These are phyloP conservation scores for Tigriopus japonicus DNA, from an alignment of 1,140 invertebrate genomes.

Conservation along the genomic window DNA sequence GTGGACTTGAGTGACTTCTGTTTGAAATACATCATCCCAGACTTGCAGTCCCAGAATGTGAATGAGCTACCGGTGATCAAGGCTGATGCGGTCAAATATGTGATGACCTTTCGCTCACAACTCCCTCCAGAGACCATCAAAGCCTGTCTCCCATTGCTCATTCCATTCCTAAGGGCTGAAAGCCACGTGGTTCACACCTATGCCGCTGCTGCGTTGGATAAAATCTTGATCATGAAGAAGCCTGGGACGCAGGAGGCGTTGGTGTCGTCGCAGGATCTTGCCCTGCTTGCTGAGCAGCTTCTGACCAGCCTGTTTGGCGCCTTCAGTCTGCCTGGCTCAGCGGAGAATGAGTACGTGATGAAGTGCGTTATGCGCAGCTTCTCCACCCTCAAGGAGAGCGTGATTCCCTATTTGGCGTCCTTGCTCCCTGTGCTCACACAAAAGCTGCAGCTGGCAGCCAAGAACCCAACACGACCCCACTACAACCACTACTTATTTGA, in stretches of 20 bases:
- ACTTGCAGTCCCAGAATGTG: constrained; percentile 50
- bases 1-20: constrained; percentile 78
- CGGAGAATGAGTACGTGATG: constrained; percentile 94
- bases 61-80: constrained; percentile 75
- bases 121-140: constrained; percentile 56
- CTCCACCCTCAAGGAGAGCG: constrained; percentile 51
- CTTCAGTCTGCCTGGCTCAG: constrained; percentile 45
- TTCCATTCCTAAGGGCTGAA: constrained; percentile 49
- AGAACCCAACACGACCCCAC: constrained; percentile 86
- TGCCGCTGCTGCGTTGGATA: constrained; percentile 74
- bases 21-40: constrained; percentile 57
- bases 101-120: constrained; percentile 83
- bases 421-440: constrained; percentile 63
- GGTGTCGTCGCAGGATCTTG: constrained; percentile 36
- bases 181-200: constrained; percentile 78
- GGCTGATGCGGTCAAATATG: constrained; percentile 85
- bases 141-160: constrained; percentile 49
- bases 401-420: constrained; percentile 56
- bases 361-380: constrained; percentile 84
- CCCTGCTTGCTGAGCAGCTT: constrained; percentile 40
- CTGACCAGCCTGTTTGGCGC: constrained; percentile 52
- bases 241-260: constrained; percentile 32
- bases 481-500: constrained; percentile 98
- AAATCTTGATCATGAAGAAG: constrained; percentile 51
- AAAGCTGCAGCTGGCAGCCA: constrained; percentile 62